phyloP scores from a whole-genome alignment of 2,888 invertebrate species.

The Clusia tigrina region DNA sequence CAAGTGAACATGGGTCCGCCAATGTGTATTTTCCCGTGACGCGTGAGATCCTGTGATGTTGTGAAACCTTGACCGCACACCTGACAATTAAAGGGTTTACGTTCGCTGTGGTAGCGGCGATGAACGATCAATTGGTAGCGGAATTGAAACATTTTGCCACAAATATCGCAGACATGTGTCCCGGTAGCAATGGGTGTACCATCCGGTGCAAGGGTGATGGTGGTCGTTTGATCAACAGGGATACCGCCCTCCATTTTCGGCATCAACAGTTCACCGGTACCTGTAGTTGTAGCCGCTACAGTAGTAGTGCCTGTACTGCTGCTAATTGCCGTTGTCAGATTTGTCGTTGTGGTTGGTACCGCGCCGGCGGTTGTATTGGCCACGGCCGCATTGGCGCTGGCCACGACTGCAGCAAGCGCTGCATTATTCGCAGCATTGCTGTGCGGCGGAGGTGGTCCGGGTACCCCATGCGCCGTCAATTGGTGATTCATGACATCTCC shows the following conservation, averaged over 20 bases:
- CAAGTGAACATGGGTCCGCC: conserved; percentile 80
- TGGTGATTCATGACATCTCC: conserved; percentile 66
- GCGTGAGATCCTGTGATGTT: conserved; percentile 79
- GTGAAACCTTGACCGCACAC: conserved; percentile 86
- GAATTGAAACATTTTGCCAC: conserved; percentile 87
- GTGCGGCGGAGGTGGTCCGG: conserved; percentile 51
- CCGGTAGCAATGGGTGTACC: conserved; percentile 69
- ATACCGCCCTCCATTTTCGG: conserved; percentile 64
- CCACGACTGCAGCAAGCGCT: conserved; percentile 48
- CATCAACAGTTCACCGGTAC: conserved; percentile 57
- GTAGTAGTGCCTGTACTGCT: conserved; percentile 39
- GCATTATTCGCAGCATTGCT: conserved; percentile 49
- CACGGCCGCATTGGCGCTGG: conserved; percentile 50
- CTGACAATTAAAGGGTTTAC: conserved; percentile 82
- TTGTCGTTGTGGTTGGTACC: conserved; percentile 27
- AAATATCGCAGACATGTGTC: conserved; percentile 80
- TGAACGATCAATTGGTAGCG: conserved; percentile 88
- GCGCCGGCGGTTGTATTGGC: conserved; percentile 50
- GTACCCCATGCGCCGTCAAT: conserved; percentile 64
- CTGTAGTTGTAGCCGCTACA: conserved; percentile 29
- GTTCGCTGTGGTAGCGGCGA: conserved; percentile 84
- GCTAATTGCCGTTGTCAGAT: conserved; percentile 32
- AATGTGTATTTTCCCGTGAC: conserved; percentile 85
- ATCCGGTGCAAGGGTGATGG: conserved; percentile 67
- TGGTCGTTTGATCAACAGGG: conserved; percentile 64